phyloP scores from a whole-genome alignment of 2,888 invertebrate genomes.

The Diarsia mendica region DNA sequence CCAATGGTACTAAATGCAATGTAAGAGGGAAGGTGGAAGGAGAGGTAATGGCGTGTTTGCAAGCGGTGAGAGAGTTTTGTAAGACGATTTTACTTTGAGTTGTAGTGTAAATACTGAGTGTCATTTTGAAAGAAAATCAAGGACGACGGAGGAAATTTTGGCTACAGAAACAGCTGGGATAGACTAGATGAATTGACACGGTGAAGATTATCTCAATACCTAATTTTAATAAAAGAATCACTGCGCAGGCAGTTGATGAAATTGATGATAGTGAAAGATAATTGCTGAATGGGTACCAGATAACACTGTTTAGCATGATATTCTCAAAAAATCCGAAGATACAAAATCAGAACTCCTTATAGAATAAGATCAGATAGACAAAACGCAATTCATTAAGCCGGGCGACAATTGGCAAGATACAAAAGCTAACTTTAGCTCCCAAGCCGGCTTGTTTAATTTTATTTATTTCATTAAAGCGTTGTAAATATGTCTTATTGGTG shows the following conservation, averaged over 20 bases:
- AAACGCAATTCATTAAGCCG: constrained; percentile 53
- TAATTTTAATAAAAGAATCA: not conserved
- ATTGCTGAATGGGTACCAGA: not conserved
- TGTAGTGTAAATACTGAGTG: not conserved
- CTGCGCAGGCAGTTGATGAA: not conserved
- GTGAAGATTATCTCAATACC: not conserved
- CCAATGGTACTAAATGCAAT: constrained; percentile 33
- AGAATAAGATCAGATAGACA: constrained; percentile 49
- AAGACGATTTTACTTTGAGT: constrained; percentile 25
- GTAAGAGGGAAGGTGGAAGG: constrained; percentile 19
- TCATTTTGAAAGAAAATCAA: not conserved
- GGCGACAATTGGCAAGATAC: constrained; percentile 63
- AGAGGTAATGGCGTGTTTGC: constrained; percentile 17
- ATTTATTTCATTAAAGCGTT: constrained; percentile 63
- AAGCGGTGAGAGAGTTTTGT: constrained; percentile 21
- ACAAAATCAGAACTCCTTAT: constrained; percentile 5
- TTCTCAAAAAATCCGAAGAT: not conserved
- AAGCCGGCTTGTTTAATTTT: constrained; percentile 61
- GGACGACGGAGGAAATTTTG: not conserved
- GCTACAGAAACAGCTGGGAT: not conserved
- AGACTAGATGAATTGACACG: not conserved
- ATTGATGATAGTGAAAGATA: too few species aligned
- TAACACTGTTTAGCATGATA: not conserved
- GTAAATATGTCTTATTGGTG: constrained; percentile 67
- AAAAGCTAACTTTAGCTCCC: constrained; percentile 63